Percentiles rank a stretch among this genome's conserved stretches.
These are phyloP conservation scores for Epinephelus lanceolatus DNA, from an alignment of 2,113 vertebrate species.

Conservation along the genomic window DNA sequence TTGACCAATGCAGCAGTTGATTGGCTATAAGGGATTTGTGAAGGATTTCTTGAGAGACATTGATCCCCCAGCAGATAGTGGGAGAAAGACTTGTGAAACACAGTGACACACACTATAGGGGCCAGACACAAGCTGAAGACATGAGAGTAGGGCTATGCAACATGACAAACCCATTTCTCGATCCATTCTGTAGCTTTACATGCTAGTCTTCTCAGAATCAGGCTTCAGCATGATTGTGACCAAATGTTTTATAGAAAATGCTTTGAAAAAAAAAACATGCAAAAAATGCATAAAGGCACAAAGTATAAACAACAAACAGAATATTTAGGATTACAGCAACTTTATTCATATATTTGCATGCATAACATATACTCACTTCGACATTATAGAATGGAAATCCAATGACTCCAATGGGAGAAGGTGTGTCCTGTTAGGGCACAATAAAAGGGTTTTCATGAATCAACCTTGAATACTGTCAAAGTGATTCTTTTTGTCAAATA, in stretches of 20 bases:
- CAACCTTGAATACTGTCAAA: not conserved
- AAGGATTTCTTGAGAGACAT: not conserved
- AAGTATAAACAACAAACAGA: conserved; percentile 71
- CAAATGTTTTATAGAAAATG: conserved; percentile 90
- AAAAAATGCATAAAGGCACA: conserved; percentile 81
- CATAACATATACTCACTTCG: conserved; percentile 74
- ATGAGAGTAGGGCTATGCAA: conserved; percentile 91
- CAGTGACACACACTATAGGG: conserved; percentile 30
- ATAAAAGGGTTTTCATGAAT: conserved; percentile 45
- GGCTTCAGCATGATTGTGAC: conserved; percentile 93
- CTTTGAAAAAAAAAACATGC: conserved; percentile 50
- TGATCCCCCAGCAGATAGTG: not conserved
- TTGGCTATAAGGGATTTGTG: not conserved
- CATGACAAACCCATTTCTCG: conserved; percentile 78
- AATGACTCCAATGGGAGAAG: conserved; percentile 27
- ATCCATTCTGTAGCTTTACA: conserved; percentile 87
- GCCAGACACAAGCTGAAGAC: conserved; percentile 43
- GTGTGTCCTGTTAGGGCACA: conserved; percentile 39
- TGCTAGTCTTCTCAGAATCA: conserved; percentile 86
- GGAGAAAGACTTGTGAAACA: conserved; percentile 1
- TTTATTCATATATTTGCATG: conserved; percentile 83
- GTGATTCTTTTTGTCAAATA: conserved; percentile 28
- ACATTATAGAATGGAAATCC: conserved; percentile 50
- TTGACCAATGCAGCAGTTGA: not conserved
- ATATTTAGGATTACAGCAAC: conserved; percentile 74